A percentile compares a stretch with the other conserved stretches of the same genome.
phyloP scores from a whole-genome alignment of 2,113 vertebrate species.

The Morone saxatilis region DNA sequence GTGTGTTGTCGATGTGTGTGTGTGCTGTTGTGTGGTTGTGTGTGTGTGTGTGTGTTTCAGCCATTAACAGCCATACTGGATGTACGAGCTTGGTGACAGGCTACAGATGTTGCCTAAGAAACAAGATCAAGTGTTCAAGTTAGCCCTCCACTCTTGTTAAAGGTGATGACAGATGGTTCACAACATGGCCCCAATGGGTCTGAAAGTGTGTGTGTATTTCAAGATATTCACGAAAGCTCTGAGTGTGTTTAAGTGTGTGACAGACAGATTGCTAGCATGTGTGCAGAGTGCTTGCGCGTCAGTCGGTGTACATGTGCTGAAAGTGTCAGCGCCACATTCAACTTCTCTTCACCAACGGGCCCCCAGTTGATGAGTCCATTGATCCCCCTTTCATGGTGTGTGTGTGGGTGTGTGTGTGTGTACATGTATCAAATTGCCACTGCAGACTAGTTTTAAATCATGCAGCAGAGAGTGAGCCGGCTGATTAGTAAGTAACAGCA shows the following conservation, averaged over 20 bases:
- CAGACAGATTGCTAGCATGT: slow-evolving; percentile 58
- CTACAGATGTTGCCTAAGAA: slow-evolving; percentile 66
- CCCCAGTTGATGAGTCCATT: slow-evolving; percentile 36
- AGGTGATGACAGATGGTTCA: slow-evolving; percentile 73
- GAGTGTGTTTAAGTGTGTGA: slow-evolving; percentile 56
- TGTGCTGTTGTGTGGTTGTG: slow-evolving; percentile 21
- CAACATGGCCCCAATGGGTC: slow-evolving; percentile 51
- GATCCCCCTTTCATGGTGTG: slow-evolving; percentile 28
- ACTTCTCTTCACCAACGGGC: slow-evolving; percentile 51
- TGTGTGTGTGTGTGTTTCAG: slow-evolving; percentile 3
- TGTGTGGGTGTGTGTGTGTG: slow-evolving; percentile 20
- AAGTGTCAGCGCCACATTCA: slow-evolving; percentile 55
- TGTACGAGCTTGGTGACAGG: slow-evolving; percentile 45
- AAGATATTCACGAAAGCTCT: slow-evolving; percentile 41
- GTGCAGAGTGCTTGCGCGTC: slow-evolving; percentile 4
- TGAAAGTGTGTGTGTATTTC: slow-evolving; percentile 54
- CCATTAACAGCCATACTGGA: slow-evolving; percentile 8
- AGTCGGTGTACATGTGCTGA: slow-evolving; percentile 23
- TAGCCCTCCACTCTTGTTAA: slow-evolving; percentile 51
- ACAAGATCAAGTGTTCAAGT: slow-evolving; percentile 60
- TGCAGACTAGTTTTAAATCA: slow-evolving; percentile 51
- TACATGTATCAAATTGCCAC: slow-evolving; percentile 36
- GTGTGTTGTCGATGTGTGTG: too few relatives aligned
- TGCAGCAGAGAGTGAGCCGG: slow-evolving; percentile 13
- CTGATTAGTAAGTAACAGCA: slow-evolving; percentile 61